phyloP scores from a whole-genome alignment of 2,888 invertebrate species.

The Osedax frankpressi region DNA sequence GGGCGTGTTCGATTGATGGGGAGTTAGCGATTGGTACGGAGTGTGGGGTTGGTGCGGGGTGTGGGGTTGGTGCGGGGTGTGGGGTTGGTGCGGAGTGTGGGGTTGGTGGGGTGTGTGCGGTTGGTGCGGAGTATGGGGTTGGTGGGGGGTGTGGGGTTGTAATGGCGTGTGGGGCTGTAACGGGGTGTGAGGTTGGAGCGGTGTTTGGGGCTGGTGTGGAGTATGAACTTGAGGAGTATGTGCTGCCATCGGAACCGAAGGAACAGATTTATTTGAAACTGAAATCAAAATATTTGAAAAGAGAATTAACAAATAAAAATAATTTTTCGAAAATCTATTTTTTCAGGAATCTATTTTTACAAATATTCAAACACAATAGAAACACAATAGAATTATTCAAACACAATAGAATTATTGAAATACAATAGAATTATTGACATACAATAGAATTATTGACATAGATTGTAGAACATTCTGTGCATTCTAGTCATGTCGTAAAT shows the following conservation, averaged over 20 bases:
- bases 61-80: conserved; percentile 22
- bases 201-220: conserved; percentile 22
- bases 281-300: neutral
- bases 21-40: conserved; percentile 20
- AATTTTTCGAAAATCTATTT: no score
- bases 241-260: conserved; percentile 20
- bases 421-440: no score
- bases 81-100: conserved; percentile 12
- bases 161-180: neutral
- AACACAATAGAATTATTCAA: no score
- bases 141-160: conserved; percentile 25
- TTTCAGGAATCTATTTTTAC: no score
- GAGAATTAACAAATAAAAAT: no score
- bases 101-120: neutral
- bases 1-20: conserved; percentile 27
- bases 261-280: conserved; percentile 33
- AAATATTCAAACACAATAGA: no score
- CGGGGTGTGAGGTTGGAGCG: conserved; percentile 27
- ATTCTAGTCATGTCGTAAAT: no score
- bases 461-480: no score
- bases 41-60: conserved; percentile 26
- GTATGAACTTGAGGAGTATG: conserved; percentile 21
- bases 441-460: no score
- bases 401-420: no score
- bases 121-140: conserved; percentile 26